Percentiles rank a stretch among this genome's conserved stretches.
phyloP scores from a whole-genome alignment of 2,113 vertebrate genomes.

The Holacanthus passer region DNA sequence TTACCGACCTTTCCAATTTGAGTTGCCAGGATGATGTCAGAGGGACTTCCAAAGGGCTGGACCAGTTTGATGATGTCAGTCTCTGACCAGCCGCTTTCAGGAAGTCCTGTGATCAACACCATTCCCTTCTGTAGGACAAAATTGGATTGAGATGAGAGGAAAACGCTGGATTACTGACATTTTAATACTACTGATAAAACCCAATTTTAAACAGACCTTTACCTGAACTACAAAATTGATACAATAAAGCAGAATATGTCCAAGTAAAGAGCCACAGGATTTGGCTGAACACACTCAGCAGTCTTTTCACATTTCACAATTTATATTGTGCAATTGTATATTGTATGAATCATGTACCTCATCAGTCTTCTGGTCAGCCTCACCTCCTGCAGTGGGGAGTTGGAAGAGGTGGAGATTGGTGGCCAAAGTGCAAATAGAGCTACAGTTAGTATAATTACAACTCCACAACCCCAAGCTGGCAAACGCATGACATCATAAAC shows the following conservation, averaged over 20 bases:
- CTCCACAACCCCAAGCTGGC: background rate
- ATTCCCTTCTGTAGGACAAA: slow-evolving; percentile 51
- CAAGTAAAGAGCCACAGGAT: no score
- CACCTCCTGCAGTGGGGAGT: slow-evolving; percentile 25
- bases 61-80: slow-evolving; percentile 63
- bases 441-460: background rate
- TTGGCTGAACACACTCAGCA: background rate
- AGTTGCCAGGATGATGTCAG: slow-evolving; percentile 63
- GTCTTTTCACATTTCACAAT: background rate
- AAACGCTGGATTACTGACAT: background rate
- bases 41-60: slow-evolving; percentile 67
- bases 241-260: background rate
- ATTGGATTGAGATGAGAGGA: background rate
- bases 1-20: slow-evolving; percentile 66
- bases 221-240: background rate
- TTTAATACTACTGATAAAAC: background rate
- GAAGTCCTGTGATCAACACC: slow-evolving; percentile 74
- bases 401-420: background rate
- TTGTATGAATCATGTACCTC: slow-evolving; percentile 54
- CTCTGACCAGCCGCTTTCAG: slow-evolving; percentile 65
- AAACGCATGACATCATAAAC: background rate
- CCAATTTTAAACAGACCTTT: background rate
- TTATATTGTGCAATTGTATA: no score
- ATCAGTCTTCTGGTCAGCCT: slow-evolving; percentile 42
- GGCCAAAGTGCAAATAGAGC: background rate